Evolutionary conservation across 2,888 invertebrate genomes (phyloP), one percentile per base, ranked within the genome.

Genomic region (Neria commutata): DNA sequence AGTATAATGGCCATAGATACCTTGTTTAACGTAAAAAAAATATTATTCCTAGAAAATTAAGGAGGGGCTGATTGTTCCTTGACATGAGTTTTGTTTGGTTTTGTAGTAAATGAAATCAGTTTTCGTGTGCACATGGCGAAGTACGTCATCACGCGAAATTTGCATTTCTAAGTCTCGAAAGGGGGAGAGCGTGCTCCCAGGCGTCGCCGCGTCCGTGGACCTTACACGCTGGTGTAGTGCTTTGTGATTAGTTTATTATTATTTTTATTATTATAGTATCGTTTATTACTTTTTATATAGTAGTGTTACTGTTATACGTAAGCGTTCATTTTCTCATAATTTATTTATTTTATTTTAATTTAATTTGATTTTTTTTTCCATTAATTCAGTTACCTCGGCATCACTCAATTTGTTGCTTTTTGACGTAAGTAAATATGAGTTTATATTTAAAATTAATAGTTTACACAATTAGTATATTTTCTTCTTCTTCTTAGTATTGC

Each of bases 331-430:
- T 64, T 62, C 62, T 56, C 56, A 54, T 57, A 61, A 59, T 50
- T 61, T 57, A 64, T 72, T 68, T 67, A 67, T 62, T 60, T 65
- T 62, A 62, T 64, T 64, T 60, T 62, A 65, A 66, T 59, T 50
- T 67, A 65, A 62, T 55, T 66, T 54, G 50, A 58, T 42, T 61
- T 50, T 54, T 67, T 68, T 63, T 57, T 54, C n/a, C n/a, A n/a
- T n/a, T n/a, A n/a, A n/a, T n/a, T n/a, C n/a, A n/a, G n/a, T n/a
- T n/a, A n/a, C 25, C 42, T 56, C 14, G n/a, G 40, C 34, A 42
- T 53, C 45, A 33, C 37, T 51, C 24, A 54, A 40, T 52, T 51
- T 53, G 14, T 37, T 37, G 52, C 49, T 40, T 37, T 60, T 55
- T 42, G 26, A 40, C 34, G 21, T 50, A 46, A 11, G 25, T 42